These are phyloP conservation scores for Sthenelais limicola DNA, from an alignment of 2,888 invertebrate genomes.

Conservation along the genomic window DNA sequence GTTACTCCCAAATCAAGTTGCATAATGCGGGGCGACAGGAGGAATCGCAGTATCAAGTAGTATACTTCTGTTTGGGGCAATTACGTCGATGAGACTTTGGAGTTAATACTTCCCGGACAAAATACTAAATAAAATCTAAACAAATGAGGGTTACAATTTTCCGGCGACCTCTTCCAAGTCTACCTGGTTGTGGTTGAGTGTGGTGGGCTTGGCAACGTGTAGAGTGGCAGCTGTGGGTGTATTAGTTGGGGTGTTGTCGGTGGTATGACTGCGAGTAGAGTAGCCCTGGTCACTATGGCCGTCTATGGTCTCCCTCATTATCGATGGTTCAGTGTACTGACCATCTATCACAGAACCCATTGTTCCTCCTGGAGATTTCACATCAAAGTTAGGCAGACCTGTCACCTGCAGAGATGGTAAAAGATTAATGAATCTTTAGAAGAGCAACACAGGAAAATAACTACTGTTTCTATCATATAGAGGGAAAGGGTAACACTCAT, in stretches of 20 bases:
- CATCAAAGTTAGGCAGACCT: constrained; percentile 25
- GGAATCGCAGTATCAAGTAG: no score
- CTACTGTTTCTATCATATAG: no score
- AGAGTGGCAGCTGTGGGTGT: constrained; percentile 20
- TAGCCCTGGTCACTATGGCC: constrained; percentile 40
- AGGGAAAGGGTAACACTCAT: no score
- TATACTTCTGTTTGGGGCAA: no score
- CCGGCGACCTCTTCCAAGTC: constrained; percentile 28
- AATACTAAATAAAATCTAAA: no score
- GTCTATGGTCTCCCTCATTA: constrained; percentile 15
- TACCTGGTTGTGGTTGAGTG: not conserved
- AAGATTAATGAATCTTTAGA: no score
- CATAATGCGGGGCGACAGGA: no score
- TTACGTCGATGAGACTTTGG: no score
- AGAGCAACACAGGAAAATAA: no score
- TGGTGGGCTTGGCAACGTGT: constrained; percentile 3
- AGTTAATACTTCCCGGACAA: no score
- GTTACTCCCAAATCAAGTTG: no score
- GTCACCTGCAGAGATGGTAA: not conserved
- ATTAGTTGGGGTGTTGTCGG: constrained; percentile 17
- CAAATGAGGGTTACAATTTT: constrained; percentile 14
- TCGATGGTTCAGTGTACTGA: not conserved
- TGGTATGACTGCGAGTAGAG: constrained; percentile 25
- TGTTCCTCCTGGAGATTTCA: no score
- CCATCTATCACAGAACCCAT: not conserved